Conservation (phyloP, 2,888 invertebrate genomes). For the Schizaphis graminum region DNA sequence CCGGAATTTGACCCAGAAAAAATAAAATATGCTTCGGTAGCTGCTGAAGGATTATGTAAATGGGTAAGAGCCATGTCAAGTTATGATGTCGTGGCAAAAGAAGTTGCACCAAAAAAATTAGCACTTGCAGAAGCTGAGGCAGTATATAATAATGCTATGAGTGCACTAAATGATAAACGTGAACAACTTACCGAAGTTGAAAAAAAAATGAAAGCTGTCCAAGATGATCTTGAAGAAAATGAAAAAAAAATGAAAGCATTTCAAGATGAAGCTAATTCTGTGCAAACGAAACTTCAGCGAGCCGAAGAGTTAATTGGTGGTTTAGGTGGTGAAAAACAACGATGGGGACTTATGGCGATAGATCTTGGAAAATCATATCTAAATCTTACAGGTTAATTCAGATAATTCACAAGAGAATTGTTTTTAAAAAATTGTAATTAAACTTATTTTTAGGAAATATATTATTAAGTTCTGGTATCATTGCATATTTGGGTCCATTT, state of each 20-base stretch:
- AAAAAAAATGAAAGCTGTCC: conserved; percentile 77
- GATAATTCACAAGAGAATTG: neutral
- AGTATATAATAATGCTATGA: conserved; percentile 80
- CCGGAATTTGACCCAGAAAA: conserved; percentile 94
- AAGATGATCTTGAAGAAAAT: conserved; percentile 84
- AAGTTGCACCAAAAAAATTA: conserved; percentile 93
- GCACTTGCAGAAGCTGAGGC: conserved; percentile 90
- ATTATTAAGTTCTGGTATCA: conserved; percentile 87
- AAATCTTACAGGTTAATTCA: conserved; percentile 76
- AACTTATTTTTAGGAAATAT: conserved; percentile 81
- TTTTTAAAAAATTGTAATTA: neutral
- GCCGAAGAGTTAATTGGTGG: conserved; percentile 94
- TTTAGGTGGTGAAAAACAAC: conserved; percentile 89
- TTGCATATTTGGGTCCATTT: conserved; percentile 93
- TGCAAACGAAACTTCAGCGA: conserved; percentile 85
- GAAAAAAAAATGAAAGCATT: conserved; percentile 73
- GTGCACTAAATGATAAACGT: conserved; percentile 74
- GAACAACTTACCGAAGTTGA: conserved; percentile 72
- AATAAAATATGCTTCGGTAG: conserved; percentile 86
- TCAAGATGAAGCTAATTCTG: conserved; percentile 55
- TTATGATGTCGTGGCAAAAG: conserved; percentile 92
- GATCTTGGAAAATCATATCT: conserved; percentile 79
- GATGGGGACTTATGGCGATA: conserved; percentile 85
- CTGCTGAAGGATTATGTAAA: conserved; percentile 91
- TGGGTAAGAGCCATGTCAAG: conserved; percentile 97